Evolutionary conservation across 2,888 invertebrate species (phyloP).

Genomic region (Mythimna ferrago): DNA sequence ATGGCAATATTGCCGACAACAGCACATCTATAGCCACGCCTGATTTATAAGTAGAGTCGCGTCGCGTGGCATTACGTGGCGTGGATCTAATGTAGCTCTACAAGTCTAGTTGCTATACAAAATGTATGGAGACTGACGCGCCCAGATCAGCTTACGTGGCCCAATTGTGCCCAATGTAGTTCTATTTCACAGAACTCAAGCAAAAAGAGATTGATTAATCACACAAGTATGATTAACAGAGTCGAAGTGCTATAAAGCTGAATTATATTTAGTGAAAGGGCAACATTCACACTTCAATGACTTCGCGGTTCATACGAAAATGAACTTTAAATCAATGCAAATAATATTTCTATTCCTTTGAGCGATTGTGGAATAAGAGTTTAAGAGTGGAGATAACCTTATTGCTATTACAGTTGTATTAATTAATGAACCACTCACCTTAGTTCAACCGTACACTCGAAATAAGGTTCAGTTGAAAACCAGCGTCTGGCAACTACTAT

Average conservation of each 20-base stretch:
- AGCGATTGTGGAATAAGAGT: neutral
- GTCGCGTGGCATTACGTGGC: no score
- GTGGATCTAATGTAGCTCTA: no score
- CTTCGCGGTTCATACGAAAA: neutral
- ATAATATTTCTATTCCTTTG: neutral
- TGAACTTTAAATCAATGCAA: neutral
- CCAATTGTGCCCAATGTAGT: no score
- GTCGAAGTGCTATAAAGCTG: neutral
- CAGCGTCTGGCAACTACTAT: no score
- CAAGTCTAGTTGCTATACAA: no score
- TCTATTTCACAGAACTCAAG: slow-evolving; percentile 1
- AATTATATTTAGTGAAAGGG: neutral
- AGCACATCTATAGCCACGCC: no score
- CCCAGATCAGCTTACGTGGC: no score
- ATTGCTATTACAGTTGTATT: neutral
- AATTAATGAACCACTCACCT: neutral
- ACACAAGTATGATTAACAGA: neutral
- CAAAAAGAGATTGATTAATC: neutral
- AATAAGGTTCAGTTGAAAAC: no score
- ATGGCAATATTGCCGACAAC: no score
- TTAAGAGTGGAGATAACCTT: neutral
- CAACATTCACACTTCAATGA: neutral
- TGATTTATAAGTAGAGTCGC: no score
- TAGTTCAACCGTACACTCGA: no score
- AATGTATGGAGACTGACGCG: no score